Conservation (phyloP, 1,140 invertebrate genomes). For the Paramacrobiotus metropolitanus region DNA sequence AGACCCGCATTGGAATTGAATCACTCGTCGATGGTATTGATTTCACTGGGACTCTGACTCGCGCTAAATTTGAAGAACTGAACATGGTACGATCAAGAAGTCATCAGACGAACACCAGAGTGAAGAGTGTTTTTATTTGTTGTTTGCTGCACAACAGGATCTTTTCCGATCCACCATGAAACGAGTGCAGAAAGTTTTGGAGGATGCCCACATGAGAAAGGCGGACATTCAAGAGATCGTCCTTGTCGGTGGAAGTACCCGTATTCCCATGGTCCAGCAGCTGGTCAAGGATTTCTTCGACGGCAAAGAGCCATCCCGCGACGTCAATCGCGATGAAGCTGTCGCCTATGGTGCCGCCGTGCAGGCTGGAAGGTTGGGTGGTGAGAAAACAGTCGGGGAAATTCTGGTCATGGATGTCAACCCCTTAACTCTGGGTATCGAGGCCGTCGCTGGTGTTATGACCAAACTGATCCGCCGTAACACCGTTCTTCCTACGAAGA, state of each 20-base stretch:
- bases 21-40: constrained; percentile 8
- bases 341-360: constrained; percentile 96
- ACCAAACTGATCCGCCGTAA: neutral
- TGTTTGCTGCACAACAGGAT: constrained; percentile 32
- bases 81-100: constrained; percentile 53
- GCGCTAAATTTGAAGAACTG: constrained; percentile 14
- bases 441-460: neutral
- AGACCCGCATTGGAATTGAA: constrained; percentile 8
- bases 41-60: constrained; percentile 9
- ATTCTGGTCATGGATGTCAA: neutral
- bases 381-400: constrained; percentile 18
- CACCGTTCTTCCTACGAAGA: neutral
- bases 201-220: constrained; percentile 96
- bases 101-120: no score
- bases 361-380: constrained; percentile 38
- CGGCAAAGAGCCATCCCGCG: constrained; percentile 85
- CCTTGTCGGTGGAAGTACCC: constrained; percentile 89
- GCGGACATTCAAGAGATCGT: constrained; percentile 97
- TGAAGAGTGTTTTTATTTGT: no score
- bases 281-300: constrained; percentile 96
- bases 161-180: constrained; percentile 93
- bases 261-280: constrained; percentile 97
- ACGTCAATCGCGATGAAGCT: constrained; percentile 95
- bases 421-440: neutral
- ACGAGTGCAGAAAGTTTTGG: constrained; percentile 88